phyloP scores from a whole-genome alignment of 1,140 invertebrate genomes.

The Diorhabda carinulata region DNA sequence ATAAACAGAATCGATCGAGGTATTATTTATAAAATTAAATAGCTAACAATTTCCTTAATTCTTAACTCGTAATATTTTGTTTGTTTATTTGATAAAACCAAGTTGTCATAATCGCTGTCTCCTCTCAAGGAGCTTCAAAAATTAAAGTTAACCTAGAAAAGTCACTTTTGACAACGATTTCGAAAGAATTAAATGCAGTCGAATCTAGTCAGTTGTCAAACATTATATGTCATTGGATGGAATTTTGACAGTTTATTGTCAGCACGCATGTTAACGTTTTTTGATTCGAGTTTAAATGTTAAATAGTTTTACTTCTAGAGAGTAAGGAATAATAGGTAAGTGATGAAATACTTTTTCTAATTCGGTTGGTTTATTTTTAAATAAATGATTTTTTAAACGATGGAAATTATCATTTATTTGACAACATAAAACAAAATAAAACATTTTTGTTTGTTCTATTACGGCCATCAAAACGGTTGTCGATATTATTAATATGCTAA shows the following conservation, averaged over 20 bases:
- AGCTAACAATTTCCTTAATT: background rate
- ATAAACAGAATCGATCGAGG: background rate
- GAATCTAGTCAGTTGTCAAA: background rate
- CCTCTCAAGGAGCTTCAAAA: background rate
- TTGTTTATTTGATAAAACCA: background rate
- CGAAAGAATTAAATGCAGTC: too few relatives aligned
- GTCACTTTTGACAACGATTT: background rate
- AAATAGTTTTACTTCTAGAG: background rate
- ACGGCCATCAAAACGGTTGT: too few relatives aligned
- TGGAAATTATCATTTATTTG: too few relatives aligned
- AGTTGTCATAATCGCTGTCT: background rate
- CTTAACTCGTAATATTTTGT: background rate
- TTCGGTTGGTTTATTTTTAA: background rate
- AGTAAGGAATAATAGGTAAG: constrained; percentile 6
- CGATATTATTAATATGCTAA: too few relatives aligned
- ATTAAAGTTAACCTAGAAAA: background rate
- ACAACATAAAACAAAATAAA: too few relatives aligned
- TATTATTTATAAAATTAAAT: background rate
- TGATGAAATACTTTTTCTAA: background rate
- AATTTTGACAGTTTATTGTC: background rate
- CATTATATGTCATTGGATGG: background rate
- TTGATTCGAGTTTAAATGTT: constrained; percentile 2
- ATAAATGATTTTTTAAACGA: too few relatives aligned
- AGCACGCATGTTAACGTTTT: constrained; percentile 4
- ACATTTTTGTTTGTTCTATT: too few relatives aligned